Evolutionary conservation across 2,888 invertebrate genomes (phyloP).

Genomic region (Diaperis boleti): DNA sequence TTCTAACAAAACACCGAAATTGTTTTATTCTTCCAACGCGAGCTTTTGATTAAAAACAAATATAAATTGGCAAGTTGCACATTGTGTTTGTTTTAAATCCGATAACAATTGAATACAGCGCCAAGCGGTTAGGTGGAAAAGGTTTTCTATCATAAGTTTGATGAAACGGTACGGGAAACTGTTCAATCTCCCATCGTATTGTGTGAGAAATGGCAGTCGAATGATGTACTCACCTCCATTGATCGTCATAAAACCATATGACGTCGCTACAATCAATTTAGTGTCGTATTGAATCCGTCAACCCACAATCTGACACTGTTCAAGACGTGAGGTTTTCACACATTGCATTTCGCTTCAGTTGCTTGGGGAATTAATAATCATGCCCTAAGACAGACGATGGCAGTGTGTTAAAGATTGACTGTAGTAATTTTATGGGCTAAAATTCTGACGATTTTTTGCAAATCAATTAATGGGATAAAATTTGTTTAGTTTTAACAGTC

Average conservation of each 20-base stretch:
- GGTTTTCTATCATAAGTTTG: neutral
- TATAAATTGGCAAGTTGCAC: no score
- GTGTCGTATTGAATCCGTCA: conserved; percentile 10
- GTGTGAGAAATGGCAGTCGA: neutral
- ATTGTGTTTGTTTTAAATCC: neutral
- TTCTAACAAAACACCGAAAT: no score
- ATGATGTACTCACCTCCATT: conserved; percentile 5
- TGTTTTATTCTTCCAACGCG: no score
- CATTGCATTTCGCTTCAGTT: neutral
- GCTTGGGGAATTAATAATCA: neutral
- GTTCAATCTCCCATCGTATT: conserved; percentile 4
- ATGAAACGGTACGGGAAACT: conserved; percentile 3
- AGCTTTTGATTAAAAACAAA: no score
- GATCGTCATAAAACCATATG: conserved; percentile 11
- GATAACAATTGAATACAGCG: neutral
- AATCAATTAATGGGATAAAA: no score
- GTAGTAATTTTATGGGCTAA: no score
- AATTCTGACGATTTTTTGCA: no score
- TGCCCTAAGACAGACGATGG: no score
- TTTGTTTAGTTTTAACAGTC: no score
- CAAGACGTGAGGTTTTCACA: neutral
- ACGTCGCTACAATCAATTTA: conserved; percentile 17
- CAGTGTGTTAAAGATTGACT: no score
- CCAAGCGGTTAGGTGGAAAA: neutral
- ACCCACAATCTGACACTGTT: conserved; percentile 7